These are phyloP conservation scores for Heptranchias perlo DNA, from an alignment of 2,113 vertebrate genomes.

Conservation along the genomic window DNA sequence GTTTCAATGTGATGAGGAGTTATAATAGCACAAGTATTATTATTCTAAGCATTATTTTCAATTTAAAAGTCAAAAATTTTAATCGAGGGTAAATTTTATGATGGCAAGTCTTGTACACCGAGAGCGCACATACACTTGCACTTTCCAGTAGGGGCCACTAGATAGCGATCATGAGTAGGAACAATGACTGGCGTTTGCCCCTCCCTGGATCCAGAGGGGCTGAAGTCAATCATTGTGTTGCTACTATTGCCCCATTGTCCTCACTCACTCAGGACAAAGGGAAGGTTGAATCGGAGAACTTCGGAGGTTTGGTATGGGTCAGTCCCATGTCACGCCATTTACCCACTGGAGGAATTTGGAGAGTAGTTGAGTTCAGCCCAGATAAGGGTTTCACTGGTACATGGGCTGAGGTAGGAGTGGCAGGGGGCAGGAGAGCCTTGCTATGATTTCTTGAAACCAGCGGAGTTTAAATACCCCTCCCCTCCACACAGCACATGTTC, in stretches of 20 bases:
- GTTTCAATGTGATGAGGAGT: neutral
- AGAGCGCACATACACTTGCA: neutral
- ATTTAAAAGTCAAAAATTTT: neutral
- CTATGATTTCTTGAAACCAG: too few species aligned
- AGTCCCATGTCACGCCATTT: neutral
- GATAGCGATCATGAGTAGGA: neutral
- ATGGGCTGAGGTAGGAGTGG: too few species aligned
- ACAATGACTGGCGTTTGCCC: neutral
- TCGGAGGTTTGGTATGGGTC: neutral
- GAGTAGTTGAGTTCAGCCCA: too few species aligned
- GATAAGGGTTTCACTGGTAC: too few species aligned
- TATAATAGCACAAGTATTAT: neutral
- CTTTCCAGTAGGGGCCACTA: neutral
- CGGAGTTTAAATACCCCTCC: too few species aligned
- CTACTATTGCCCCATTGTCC: neutral
- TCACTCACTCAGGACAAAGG: neutral
- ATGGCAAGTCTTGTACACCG: neutral
- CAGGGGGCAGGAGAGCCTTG: too few species aligned
- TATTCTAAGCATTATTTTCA: neutral
- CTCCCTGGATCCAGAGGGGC: neutral
- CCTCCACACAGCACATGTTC: too few species aligned
- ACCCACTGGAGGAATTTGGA: too few species aligned
- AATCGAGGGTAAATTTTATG: neutral
- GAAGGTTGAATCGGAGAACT: neutral
- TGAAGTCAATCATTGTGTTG: neutral